Evolutionary conservation across 2,888 invertebrate genomes (phyloP), one percentile per base, ranked within the genome.

Genomic region (Andrena praecox): DNA sequence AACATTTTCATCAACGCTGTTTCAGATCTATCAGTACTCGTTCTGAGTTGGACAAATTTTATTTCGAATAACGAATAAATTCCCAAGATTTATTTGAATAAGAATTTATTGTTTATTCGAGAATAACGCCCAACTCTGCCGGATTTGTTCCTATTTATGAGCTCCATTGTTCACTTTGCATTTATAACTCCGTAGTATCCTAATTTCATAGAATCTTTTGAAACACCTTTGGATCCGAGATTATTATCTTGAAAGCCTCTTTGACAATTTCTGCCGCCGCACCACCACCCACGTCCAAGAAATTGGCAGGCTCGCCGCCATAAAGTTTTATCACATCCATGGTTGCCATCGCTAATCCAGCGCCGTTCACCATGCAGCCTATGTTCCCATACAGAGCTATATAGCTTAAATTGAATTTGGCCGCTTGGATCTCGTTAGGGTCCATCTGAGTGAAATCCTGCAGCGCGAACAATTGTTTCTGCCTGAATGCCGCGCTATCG

Each of bases 241-340:
- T 94, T 89, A 96, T 95, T 82, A 96, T 95, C 86, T 95, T 94
- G 90, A 96, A 96, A 7, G 96, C 96, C 90, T 95, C 95, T 69
- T 94, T 95, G 27, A 96, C 95, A 4, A 85, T 63, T 33, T 94
- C 93, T 0, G 94, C 93, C 2, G 95, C 95, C 4, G 96, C 96
- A 33, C 95, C 95, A 74, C 96, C 96, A 67, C 96, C 96, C 35
- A 96, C 95, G 90, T 96, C 96, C 33, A 96, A 91, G 89, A 96
- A 96, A 89, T 96, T 96, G 27, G 96, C 96, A 3, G 96, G 96
- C 59, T 92, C 91, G 16, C 95, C 96, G 4, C 96, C 96, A 84
- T 95, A 95, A 10, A 95, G 91, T 88, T 96, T 95, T 86, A 96
- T 96, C 52, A 96, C 95, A 90, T 96, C 96, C 96, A 96, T 96